These are phyloP conservation scores for Torymus aiolomorphi DNA, from an alignment of 2,888 invertebrate genomes.

Conservation along the genomic window DNA sequence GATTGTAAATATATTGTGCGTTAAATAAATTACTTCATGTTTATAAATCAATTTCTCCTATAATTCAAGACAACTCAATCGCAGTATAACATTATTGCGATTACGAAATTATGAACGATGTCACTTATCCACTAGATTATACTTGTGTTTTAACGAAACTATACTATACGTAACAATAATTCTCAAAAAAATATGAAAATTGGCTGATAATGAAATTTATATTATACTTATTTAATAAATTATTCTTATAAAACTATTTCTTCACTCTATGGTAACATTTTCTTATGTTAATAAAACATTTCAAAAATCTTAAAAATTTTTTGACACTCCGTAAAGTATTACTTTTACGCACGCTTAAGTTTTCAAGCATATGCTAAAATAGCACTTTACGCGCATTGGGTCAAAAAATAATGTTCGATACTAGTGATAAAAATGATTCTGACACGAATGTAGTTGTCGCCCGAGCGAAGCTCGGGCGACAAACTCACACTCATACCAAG, in stretches of 20 bases:
- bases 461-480: no score
- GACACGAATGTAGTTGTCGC: no score
- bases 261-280: conserved; percentile 36
- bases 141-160: conserved; percentile 44
- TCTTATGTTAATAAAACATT: conserved; percentile 46
- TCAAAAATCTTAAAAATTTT: conserved; percentile 16
- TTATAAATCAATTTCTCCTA: conserved; percentile 55
- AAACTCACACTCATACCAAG: no score
- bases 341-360: no score
- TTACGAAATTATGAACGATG: conserved; percentile 28
- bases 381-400: no score
- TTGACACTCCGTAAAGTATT: no score
- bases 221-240: conserved; percentile 53
- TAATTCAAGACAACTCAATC: conserved; percentile 47
- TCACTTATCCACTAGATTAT: conserved; percentile 42
- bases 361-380: no score
- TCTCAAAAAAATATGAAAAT: conserved; percentile 21
- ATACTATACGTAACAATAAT: conserved; percentile 11
- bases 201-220: conserved; percentile 48
- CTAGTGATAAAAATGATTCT: no score
- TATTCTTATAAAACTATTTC: conserved; percentile 53
- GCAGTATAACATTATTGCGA: conserved; percentile 41
- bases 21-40: conserved; percentile 57
- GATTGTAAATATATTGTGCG: conserved; percentile 58
- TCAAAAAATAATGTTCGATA: no score